Conservation (phyloP, 2,888 invertebrate genomes). For the Drosophila hamatofila region DNA sequence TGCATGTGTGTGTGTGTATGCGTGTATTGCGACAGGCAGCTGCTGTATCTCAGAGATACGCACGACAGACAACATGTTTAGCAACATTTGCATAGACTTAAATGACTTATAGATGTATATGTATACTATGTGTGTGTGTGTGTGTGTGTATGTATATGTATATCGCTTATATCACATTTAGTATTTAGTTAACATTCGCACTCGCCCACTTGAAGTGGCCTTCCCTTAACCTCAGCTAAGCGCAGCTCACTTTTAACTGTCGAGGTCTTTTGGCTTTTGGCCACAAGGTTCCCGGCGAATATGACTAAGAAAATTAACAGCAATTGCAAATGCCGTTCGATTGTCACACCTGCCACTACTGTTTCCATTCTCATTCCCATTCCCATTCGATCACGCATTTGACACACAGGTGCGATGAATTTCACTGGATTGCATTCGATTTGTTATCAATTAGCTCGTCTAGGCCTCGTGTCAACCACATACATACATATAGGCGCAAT, state of each 20-base stretch:
- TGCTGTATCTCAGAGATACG: slow-evolving; percentile 47
- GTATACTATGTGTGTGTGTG: not conserved
- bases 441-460: slow-evolving; percentile 43
- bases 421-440: slow-evolving; percentile 43
- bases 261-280: slow-evolving; percentile 47
- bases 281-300: slow-evolving; percentile 40
- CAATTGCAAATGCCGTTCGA: slow-evolving; percentile 22
- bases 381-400: slow-evolving; percentile 14
- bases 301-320: slow-evolving; percentile 27
- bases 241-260: slow-evolving; percentile 36
- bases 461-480: slow-evolving; percentile 42
- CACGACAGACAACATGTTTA: slow-evolving; percentile 41
- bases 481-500: slow-evolving; percentile 12
- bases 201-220: slow-evolving; percentile 58
- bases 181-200: slow-evolving; percentile 41
- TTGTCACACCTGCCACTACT: not conserved
- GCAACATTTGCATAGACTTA: slow-evolving; percentile 59
- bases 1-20: not conserved
- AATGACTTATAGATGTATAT: slow-evolving; percentile 4
- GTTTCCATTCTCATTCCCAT: not conserved
- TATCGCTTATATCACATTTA: slow-evolving; percentile 4
- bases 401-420: slow-evolving; percentile 23
- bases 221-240: slow-evolving; percentile 62
- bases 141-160: not conserved
- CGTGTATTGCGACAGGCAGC: slow-evolving; percentile 38